Conservation (phyloP, 2,797 vertebrate genomes). For the Galagoides demidoff region DNA sequence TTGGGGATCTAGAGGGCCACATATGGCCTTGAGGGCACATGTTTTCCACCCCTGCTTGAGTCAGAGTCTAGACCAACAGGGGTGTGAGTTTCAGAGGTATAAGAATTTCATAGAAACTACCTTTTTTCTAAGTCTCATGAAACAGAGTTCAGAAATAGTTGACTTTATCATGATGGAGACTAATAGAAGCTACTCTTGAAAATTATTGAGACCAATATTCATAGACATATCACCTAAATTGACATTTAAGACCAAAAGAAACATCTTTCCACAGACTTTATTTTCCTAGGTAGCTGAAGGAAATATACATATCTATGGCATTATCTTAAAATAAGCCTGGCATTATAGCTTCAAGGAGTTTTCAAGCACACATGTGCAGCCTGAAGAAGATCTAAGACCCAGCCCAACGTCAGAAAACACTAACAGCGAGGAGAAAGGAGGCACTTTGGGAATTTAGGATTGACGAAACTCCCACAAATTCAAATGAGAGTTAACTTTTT, state of each 20-base stretch:
- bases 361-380: not conserved
- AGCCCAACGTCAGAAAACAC: not conserved
- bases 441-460: conserved; percentile 43
- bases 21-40: not conserved
- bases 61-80: not conserved
- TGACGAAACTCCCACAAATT: conserved; percentile 29
- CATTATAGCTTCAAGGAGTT: not conserved
- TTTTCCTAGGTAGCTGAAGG: not conserved
- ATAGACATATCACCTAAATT: not conserved
- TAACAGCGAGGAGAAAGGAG: not conserved
- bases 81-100: not conserved
- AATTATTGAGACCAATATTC: conserved; percentile 11
- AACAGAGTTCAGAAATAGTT: conserved; percentile 19
- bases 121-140: conserved; percentile 7
- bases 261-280: not conserved
- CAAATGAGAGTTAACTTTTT: not conserved
- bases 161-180: not conserved
- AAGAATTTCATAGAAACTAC: conserved; percentile 32
- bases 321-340: not conserved
- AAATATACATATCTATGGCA: not conserved
- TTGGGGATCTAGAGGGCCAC: no score
- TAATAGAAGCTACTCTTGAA: conserved; percentile 21
- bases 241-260: conserved; percentile 10
- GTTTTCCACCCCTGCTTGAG: not conserved
- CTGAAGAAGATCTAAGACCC: not conserved